Conservation (phyloP, 2,797 vertebrate genomes). For the Sebastes aleutianus region DNA sequence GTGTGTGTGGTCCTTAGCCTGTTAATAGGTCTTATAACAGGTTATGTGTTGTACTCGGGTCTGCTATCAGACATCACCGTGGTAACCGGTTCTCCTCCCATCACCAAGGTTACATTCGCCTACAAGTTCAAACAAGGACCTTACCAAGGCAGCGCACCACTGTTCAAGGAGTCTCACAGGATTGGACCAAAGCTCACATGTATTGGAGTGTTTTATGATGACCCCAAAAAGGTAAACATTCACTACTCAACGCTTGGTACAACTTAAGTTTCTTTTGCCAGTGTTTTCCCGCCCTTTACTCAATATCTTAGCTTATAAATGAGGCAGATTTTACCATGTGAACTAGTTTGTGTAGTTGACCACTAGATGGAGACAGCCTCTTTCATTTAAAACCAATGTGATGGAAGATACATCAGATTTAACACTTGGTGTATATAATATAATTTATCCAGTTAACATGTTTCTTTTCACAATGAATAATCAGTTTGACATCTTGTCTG, state of each 20-base stretch:
- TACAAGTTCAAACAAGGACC: slow-evolving; percentile 91
- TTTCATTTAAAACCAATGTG: neutral
- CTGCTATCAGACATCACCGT: slow-evolving; percentile 85
- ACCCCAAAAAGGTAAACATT: slow-evolving; percentile 79
- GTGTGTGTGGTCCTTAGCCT: slow-evolving; percentile 80
- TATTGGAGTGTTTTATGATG: slow-evolving; percentile 88
- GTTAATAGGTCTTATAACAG: slow-evolving; percentile 81
- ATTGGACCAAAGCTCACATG: slow-evolving; percentile 86
- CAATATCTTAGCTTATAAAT: neutral
- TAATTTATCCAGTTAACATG: neutral
- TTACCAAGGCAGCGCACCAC: slow-evolving; percentile 80
- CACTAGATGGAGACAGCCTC: slow-evolving; percentile 67
- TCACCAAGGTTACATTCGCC: slow-evolving; percentile 87
- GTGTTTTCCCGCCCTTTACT: neutral
- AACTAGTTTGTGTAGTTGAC: neutral
- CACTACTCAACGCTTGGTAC: neutral
- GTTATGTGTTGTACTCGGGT: slow-evolving; percentile 86
- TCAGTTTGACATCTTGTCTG: neutral
- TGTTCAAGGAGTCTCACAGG: slow-evolving; percentile 88
- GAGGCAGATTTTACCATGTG: accelerated
- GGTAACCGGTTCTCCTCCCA: slow-evolving; percentile 86
- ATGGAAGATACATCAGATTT: neutral
- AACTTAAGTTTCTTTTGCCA: accelerated
- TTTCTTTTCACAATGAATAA: neutral
- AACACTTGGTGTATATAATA: neutral